These are phyloP conservation scores for Pomatorhinus ruficollis DNA, from an alignment of 2,113 vertebrate genomes.

Conservation along the genomic window DNA sequence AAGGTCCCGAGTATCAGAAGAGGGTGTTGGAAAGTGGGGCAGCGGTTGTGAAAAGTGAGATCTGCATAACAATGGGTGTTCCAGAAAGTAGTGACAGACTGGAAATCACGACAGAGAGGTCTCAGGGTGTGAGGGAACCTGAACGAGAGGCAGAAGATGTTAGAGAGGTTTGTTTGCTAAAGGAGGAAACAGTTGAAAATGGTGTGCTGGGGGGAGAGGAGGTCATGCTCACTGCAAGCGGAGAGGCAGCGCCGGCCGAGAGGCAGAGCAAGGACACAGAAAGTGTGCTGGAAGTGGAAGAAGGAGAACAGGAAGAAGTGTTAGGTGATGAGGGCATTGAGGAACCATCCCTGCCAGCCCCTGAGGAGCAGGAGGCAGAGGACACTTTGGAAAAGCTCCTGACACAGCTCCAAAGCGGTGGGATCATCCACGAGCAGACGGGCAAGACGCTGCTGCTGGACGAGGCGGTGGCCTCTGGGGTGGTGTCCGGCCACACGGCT, in stretches of 20 bases:
- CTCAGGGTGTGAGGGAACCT: neutral
- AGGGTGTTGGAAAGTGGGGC: neutral
- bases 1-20: neutral
- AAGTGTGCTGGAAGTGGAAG: neutral
- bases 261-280: neutral
- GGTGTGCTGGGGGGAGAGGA: neutral
- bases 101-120: neutral
- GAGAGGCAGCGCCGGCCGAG: neutral
- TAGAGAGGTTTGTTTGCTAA: neutral
- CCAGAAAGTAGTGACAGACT: neutral
- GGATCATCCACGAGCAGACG: conserved; percentile 75
- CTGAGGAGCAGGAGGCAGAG: conserved; percentile 44
- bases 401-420: conserved; percentile 79
- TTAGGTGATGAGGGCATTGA: neutral
- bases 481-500: conserved; percentile 83
- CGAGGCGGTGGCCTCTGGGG: conserved; percentile 80
- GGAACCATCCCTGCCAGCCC: neutral
- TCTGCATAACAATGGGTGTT: neutral
- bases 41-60: conserved; percentile 13
- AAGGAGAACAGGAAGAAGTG: neutral
- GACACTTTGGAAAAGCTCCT: conserved; percentile 73
- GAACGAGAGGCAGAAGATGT: neutral
- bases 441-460: conserved; percentile 83
- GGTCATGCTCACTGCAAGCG: neutral
- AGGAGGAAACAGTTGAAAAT: neutral